phyloP scores from a whole-genome alignment of 2,797 vertebrate species.

The Oophaga sylvatica region DNA sequence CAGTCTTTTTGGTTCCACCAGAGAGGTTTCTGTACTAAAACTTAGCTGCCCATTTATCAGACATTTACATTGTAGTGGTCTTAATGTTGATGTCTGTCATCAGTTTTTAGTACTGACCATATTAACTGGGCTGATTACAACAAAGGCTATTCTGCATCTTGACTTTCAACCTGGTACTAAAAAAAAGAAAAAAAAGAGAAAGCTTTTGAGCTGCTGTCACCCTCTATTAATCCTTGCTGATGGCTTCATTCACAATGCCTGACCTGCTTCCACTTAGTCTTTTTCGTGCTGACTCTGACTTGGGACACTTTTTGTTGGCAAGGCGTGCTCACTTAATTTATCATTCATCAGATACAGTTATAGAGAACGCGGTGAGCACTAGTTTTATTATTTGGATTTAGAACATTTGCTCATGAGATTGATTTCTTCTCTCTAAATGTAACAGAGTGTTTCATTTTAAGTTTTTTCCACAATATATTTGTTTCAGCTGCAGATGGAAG shows the following conservation, averaged over 20 bases:
- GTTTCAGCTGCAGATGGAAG: too few species aligned
- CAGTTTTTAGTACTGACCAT: conserved; percentile 70
- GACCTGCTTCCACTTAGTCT: conserved; percentile 68
- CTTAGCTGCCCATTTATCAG: not conserved
- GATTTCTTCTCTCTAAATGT: not conserved
- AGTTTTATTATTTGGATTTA: not conserved
- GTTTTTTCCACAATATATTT: not conserved
- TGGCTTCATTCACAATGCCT: conserved; percentile 64
- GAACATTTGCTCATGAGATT: not conserved
- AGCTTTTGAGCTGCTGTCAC: conserved; percentile 83
- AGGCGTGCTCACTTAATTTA: conserved; percentile 66
- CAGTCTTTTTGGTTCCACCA: not conserved
- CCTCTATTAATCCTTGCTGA: conserved; percentile 82
- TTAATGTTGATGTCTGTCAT: conserved; percentile 68
- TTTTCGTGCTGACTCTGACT: conserved; percentile 67
- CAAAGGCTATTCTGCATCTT: conserved; percentile 84
- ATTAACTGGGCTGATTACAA: conserved; percentile 80
- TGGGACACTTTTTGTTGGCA: conserved; percentile 64
- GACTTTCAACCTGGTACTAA: conserved; percentile 76
- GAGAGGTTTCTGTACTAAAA: not conserved
- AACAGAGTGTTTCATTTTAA: not conserved
- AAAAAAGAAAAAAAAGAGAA: conserved; percentile 78
- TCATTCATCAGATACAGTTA: conserved; percentile 50
- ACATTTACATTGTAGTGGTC: not conserved
- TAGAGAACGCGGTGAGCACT: not conserved